These are phyloP conservation scores for Origma solitaria DNA, from an alignment of 2,113 vertebrate genomes.

Conservation along the genomic window DNA sequence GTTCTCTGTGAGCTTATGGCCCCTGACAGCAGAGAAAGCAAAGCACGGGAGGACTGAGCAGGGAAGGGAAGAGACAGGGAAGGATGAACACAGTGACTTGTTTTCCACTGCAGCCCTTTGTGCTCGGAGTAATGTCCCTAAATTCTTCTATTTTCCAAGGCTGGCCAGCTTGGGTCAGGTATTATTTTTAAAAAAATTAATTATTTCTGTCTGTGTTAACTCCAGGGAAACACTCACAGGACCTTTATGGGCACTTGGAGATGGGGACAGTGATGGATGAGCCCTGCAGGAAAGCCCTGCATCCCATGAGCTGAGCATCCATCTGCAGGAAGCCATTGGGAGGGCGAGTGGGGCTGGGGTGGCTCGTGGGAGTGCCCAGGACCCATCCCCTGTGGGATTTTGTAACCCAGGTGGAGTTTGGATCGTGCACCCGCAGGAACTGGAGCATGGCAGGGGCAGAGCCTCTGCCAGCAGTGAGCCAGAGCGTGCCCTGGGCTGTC, in stretches of 20 bases:
- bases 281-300: background rate
- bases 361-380: background rate
- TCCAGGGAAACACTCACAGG: background rate
- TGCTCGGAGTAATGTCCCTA: background rate
- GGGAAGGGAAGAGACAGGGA: background rate
- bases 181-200: background rate
- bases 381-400: background rate
- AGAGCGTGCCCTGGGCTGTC: background rate
- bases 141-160: background rate
- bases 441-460: background rate
- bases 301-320: accelerated
- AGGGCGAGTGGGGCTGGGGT: accelerated
- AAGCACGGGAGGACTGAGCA: background rate
- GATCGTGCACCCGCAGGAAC: background rate
- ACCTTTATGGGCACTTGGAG: background rate
- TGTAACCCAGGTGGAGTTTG: background rate
- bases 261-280: background rate
- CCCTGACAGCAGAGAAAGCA: background rate
- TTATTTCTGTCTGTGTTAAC: background rate
- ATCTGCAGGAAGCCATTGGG: accelerated
- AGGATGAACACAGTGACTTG: background rate
- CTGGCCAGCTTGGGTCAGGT: background rate
- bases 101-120: background rate
- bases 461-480: background rate
- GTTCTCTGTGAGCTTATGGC: background rate